Conservation (phyloP, 2,888 invertebrate species). For the Trilocha varians region DNA sequence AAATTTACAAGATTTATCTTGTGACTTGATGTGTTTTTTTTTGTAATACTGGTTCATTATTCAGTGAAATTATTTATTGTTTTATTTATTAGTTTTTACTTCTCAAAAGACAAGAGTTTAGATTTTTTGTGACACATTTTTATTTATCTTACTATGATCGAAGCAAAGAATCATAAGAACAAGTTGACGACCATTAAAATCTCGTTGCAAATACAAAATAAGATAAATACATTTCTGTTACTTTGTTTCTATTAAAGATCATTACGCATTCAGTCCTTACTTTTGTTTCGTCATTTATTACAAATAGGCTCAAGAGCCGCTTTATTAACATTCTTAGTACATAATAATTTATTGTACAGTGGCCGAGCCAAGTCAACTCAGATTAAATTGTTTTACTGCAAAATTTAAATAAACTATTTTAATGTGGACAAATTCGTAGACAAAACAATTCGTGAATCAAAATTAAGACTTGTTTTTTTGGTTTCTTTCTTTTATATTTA, state of each 20-base stretch:
- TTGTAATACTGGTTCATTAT: too few species aligned
- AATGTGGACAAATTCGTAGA: neutral
- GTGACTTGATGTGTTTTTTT: too few species aligned
- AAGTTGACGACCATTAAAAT: neutral
- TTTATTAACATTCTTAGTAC: constrained; percentile 64
- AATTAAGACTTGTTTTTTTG: too few species aligned
- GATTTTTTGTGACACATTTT: too few species aligned
- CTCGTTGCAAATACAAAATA: neutral
- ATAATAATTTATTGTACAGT: constrained; percentile 48
- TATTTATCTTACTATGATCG: too few species aligned
- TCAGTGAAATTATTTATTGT: too few species aligned
- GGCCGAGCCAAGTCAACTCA: constrained; percentile 34
- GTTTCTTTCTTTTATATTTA: too few species aligned
- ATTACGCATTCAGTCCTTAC: constrained; percentile 59
- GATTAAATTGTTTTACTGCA: constrained; percentile 41
- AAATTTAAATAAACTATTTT: constrained; percentile 4
- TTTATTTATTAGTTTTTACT: too few species aligned
- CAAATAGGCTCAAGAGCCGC: constrained; percentile 48
- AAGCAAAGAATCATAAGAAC: too few species aligned
- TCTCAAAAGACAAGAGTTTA: too few species aligned
- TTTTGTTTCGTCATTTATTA: constrained; percentile 65
- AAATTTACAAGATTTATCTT: too few species aligned
- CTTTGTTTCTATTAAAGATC: constrained; percentile 16
- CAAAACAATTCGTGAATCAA: too few species aligned
- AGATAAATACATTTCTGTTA: neutral